These are phyloP conservation scores for Chaenodraco wilsoni DNA, from an alignment of 2,797 vertebrate species.

Conservation along the genomic window DNA sequence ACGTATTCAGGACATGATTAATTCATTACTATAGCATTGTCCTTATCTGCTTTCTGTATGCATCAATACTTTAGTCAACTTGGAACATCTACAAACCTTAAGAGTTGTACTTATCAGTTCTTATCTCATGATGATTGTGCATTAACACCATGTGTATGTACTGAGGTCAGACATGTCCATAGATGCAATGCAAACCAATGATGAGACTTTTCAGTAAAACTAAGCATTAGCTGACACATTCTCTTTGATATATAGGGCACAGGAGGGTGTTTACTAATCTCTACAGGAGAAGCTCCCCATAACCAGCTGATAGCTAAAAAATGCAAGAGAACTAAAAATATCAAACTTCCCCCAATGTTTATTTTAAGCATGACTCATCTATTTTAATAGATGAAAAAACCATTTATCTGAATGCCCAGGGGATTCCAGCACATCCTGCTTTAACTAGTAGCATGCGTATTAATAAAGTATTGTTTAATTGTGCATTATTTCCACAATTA, in stretches of 20 bases:
- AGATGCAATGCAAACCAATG: constrained; percentile 29
- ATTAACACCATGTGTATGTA: constrained; percentile 28
- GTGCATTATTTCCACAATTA: constrained; percentile 69
- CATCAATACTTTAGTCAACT: constrained; percentile 57
- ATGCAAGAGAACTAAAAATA: constrained; percentile 26
- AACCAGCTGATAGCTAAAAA: constrained; percentile 14
- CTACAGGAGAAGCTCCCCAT: constrained; percentile 17
- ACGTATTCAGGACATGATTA: constrained; percentile 69
- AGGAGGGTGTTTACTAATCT: constrained; percentile 46
- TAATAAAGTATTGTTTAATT: constrained; percentile 75
- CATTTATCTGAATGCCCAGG: constrained; percentile 20
- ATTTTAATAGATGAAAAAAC: constrained; percentile 23
- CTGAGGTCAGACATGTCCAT: constrained; percentile 28
- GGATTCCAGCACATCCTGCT: constrained; percentile 28
- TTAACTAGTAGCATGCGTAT: constrained; percentile 60
- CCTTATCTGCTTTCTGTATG: constrained; percentile 41
- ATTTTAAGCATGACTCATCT: constrained; percentile 25
- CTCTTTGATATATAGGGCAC: constrained; percentile 15
- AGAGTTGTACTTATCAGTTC: constrained; percentile 1
- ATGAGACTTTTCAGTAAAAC: constrained; percentile 34
- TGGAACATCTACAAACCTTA: constrained; percentile 29
- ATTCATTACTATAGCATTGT: constrained; percentile 58
- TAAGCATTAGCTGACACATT: constrained; percentile 45
- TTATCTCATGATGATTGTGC: constrained; percentile 27
- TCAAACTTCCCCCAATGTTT: constrained; percentile 22